A percentile compares a stretch with the other conserved stretches of the same genome.
Conservation (phyloP, 2,113 vertebrate species). For the Thamnaconus septentrionalis region DNA sequence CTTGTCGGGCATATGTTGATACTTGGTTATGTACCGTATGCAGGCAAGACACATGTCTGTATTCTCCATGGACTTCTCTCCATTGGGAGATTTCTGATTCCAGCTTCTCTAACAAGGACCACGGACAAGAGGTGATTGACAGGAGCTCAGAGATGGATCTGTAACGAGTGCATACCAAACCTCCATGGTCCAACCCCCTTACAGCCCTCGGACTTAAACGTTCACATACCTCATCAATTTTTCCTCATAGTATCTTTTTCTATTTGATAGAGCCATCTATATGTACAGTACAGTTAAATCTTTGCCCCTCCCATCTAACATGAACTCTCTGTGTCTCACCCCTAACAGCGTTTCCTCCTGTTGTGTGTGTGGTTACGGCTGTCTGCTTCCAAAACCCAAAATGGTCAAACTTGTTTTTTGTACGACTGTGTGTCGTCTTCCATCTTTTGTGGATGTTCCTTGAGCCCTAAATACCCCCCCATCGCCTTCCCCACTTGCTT, state of each 20-base stretch:
- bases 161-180: constrained; percentile 66
- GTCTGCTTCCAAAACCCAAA: constrained; percentile 1
- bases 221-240: constrained; percentile 55
- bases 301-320: constrained; percentile 3
- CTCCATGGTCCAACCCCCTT: constrained; percentile 25
- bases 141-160: constrained; percentile 54
- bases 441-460: constrained; percentile 17
- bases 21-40: constrained; percentile 38
- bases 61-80: constrained; percentile 49
- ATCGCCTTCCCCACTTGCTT: neutral
- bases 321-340: constrained; percentile 1
- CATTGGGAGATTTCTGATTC: constrained; percentile 58
- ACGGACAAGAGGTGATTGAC: constrained; percentile 72
- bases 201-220: constrained; percentile 46
- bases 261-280: constrained; percentile 46
- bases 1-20: constrained; percentile 61
- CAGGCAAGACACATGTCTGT: constrained; percentile 35
- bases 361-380: neutral
- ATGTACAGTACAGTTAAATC: constrained; percentile 16
- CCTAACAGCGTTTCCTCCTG: constrained; percentile 1
- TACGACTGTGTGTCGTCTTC: constrained; percentile 4
- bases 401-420: constrained; percentile 5
- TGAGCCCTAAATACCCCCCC: constrained; percentile 5
- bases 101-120: constrained; percentile 58
- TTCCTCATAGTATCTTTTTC: constrained; percentile 19